phyloP scores from a whole-genome alignment of 2,888 invertebrate species.

The Molorchus minor region DNA sequence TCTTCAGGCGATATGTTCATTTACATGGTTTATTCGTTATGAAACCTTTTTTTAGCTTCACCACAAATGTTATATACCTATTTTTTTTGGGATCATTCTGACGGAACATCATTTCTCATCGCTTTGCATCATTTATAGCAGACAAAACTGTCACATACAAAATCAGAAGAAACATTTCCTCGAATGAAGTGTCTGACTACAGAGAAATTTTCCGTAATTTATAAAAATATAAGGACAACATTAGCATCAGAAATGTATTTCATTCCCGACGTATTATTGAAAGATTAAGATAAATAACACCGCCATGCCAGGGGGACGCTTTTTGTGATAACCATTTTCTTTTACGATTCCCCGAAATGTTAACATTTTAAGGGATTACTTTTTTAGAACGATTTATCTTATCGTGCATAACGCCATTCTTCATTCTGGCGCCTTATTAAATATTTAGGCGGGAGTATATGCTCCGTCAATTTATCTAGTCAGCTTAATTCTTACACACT shows the following conservation, averaged over 20 bases:
- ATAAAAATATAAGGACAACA: background rate
- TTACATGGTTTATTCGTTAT: too few species aligned
- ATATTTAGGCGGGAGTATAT: conserved; percentile 32
- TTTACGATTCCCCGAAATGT: background rate
- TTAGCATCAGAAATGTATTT: background rate
- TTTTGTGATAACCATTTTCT: background rate
- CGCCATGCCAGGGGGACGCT: background rate
- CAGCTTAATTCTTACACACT: conserved; percentile 23
- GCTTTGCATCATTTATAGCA: too few species aligned
- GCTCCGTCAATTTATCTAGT: conserved; percentile 27
- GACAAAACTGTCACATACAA: too few species aligned
- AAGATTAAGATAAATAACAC: background rate
- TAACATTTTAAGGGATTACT: conserved; percentile 3
- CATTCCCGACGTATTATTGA: background rate
- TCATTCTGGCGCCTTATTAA: conserved; percentile 28
- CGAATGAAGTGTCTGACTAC: too few species aligned
- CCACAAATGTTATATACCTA: too few species aligned
- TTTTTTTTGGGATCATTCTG: too few species aligned
- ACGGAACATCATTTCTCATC: too few species aligned
- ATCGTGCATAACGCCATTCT: conserved; percentile 23
- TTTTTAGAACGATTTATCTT: conserved; percentile 24
- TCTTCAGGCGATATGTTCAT: too few species aligned
- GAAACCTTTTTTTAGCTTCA: too few species aligned
- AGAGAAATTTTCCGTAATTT: too few species aligned
- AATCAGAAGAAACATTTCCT: too few species aligned